Evolutionary conservation across 2,888 invertebrate species (phyloP).

Genomic region (Dasysyrphus albostriatus): DNA sequence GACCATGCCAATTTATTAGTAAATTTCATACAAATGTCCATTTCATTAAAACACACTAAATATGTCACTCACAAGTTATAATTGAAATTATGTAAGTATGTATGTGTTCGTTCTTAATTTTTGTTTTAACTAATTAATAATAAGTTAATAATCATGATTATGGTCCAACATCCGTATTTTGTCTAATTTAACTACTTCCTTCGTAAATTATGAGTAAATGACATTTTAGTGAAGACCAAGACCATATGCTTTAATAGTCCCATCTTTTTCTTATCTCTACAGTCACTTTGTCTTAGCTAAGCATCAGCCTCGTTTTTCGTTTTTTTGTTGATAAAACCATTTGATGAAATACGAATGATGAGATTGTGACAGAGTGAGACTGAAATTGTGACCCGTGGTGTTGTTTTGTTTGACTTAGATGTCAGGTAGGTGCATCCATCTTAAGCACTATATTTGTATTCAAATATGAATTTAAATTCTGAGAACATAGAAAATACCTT

Average conservation of each 20-base stretch:
- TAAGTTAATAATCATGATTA: constrained; percentile 41
- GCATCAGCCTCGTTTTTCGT: neutral
- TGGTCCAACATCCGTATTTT: constrained; percentile 17
- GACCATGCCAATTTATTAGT: constrained; percentile 14
- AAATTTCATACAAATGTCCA: neutral
- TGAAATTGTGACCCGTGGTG: constrained; percentile 13
- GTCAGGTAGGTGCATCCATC: neutral
- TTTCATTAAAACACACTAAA: neutral
- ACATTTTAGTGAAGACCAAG: neutral
- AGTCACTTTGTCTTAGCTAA: neutral
- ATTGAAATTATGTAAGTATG: constrained; percentile 16
- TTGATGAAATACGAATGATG: constrained; percentile 12
- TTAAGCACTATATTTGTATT: neutral
- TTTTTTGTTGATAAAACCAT: neutral
- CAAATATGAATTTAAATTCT: constrained; percentile 2
- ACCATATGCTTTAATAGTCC: neutral
- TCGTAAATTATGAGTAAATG: constrained; percentile 6
- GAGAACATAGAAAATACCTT: neutral
- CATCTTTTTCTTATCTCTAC: neutral
- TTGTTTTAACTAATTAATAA: constrained; percentile 62
- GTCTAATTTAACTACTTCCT: constrained; percentile 26
- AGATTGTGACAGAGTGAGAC: neutral
- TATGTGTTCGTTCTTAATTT: neutral
- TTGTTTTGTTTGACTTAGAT: constrained; percentile 1
- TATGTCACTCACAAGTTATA: constrained; percentile 21